Conservation (phyloP, 1,140 invertebrate species). For the Drosophila simulans region DNA sequence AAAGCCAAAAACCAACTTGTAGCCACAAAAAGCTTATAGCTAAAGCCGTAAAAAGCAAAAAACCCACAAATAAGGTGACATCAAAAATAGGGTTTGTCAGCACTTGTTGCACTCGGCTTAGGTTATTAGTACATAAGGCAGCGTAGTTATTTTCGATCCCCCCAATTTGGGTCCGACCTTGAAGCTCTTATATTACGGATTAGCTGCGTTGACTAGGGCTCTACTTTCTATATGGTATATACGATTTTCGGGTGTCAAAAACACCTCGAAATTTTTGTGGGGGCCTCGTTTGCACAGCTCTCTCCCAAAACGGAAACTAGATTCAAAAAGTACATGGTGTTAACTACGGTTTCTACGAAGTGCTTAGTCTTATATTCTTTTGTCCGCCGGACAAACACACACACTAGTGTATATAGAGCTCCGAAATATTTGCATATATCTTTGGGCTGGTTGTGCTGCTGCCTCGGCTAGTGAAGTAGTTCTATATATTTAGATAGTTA, state of each 20-base stretch:
- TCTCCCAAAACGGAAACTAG: constrained; percentile 22
- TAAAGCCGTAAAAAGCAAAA: constrained; percentile 76
- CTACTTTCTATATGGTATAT: constrained; percentile 53
- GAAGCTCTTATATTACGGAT: constrained; percentile 28
- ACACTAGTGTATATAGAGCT: constrained; percentile 41
- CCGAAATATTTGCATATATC: constrained; percentile 73
- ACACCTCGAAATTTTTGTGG: constrained; percentile 51
- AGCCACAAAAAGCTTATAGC: constrained; percentile 51
- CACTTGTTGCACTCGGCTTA: constrained; percentile 40
- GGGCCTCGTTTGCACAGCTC: constrained; percentile 45
- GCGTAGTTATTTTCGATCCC: constrained; percentile 41
- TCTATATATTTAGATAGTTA: constrained; percentile 26
- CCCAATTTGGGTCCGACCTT: constrained; percentile 20
- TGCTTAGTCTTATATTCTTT: constrained; percentile 11
- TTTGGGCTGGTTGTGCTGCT: constrained; percentile 45
- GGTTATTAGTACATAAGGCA: constrained; percentile 56
- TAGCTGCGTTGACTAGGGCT: constrained; percentile 44
- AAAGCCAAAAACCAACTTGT: constrained; percentile 37
- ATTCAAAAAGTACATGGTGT: constrained; percentile 13
- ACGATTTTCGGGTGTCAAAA: constrained; percentile 44
- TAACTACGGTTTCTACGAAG: constrained; percentile 43
- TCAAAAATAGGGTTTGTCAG: constrained; percentile 47
- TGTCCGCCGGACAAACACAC: constrained; percentile 35
- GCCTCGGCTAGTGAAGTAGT: constrained; percentile 27
- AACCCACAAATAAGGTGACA: constrained; percentile 39